Base-by-base conservation (phyloP, 2,888 invertebrate species). In the Helicoverpa assulta region DNA sequence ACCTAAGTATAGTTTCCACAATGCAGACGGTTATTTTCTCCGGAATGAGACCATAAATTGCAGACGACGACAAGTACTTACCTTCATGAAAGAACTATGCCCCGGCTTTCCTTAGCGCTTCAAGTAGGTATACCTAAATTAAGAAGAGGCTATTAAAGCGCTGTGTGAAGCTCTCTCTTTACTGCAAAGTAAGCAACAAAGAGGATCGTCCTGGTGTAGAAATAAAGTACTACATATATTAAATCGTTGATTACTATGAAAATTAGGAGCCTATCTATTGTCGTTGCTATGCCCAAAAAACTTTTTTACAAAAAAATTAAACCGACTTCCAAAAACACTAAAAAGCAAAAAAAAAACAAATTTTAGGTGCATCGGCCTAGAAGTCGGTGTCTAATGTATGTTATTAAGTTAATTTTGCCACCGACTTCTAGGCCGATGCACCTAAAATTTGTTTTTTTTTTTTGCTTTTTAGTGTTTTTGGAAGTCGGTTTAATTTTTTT, bases 21-120 rank as follows among this genome's bases (percentile, higher is more conserved):
- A 85, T 77, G 76, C 73, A 80, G 82, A 85, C 85, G 88, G 88
- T 85, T 88, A 87, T 86, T 88, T 86, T 86, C 70, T 84, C 80
- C 80, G 78, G 86, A 88, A 90, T 86, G 86, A 87, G 86, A 87
- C 85, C 82, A 92, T 93, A 93, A 91, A 93, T 92, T 88, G 81
- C 83, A 81, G 82, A 75, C 86, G 85, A 88, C 84, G 79, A 83
- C 80, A 79, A 85, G 82, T 87, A 80, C 73, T 80, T 81, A 82
- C 84, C 86, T 77, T 70, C 75, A 67, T 67, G 71, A 75, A 75
- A 80, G 78, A 76, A 78, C 73, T 73, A 68, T 84, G 63, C 67
- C 73, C 71, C 57, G 73, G 73, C 72, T 73, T 76, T 75, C 62
- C 77, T 75, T 70, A 60, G 59, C 57, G 71, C 71, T 73, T 70